A percentile compares a stretch with the other conserved stretches of the same genome.
phyloP scores from a whole-genome alignment of 2,797 vertebrate species.

The Leptodactylus fallax region DNA sequence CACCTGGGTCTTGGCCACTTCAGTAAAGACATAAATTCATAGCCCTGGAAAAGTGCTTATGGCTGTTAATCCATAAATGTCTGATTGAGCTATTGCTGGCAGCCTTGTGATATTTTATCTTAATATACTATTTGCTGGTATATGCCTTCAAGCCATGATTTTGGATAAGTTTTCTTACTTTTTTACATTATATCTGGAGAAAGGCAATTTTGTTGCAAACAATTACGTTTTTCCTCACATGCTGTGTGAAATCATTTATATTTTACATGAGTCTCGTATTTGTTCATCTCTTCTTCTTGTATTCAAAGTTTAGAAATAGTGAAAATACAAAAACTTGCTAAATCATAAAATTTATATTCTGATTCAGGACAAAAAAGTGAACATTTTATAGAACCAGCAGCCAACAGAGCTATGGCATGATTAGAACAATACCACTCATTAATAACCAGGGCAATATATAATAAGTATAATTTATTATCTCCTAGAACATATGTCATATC shows the following conservation, averaged over 20 bases:
- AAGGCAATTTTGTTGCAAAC: conserved; percentile 39
- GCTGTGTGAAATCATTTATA: conserved; percentile 34
- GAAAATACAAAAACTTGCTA: background rate
- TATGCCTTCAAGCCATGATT: conserved; percentile 19
- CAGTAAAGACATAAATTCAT: conserved; percentile 47
- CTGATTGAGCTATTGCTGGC: conserved; percentile 56
- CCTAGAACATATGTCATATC: too few species aligned
- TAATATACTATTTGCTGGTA: conserved; percentile 29
- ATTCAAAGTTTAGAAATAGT: conserved; percentile 20
- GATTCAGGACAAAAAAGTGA: background rate
- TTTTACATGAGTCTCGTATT: conserved; percentile 32
- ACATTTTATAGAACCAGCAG: background rate
- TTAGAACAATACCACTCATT: background rate
- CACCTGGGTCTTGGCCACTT: conserved; percentile 46
- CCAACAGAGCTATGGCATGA: background rate
- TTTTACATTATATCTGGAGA: conserved; percentile 2
- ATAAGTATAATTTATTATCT: too few species aligned
- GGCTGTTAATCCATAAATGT: conserved; percentile 56
- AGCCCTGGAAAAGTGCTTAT: conserved; percentile 47
- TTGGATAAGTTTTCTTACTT: conserved; percentile 9
- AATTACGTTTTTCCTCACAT: conserved; percentile 27
- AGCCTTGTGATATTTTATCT: conserved; percentile 50
- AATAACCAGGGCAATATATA: too few species aligned
- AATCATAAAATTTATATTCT: conserved; percentile 6
- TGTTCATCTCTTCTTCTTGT: conserved; percentile 18